phyloP scores from a whole-genome alignment of 2,797 vertebrate genomes.

The Natrix natrix region DNA sequence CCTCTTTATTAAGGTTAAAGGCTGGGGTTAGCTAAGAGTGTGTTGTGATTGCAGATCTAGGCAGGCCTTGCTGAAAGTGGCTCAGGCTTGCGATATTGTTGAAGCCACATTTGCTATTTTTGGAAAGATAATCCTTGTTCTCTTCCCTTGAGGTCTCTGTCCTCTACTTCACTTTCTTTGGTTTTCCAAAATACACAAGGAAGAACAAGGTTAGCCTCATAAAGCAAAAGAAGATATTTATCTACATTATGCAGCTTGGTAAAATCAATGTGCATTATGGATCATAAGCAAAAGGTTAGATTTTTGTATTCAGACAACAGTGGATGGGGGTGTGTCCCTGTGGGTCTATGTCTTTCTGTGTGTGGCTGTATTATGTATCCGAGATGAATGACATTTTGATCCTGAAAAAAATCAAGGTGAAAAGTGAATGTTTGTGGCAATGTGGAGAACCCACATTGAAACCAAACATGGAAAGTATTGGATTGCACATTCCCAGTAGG shows the following conservation, averaged over 20 bases:
- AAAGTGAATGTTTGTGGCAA: background rate
- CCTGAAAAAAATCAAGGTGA: background rate
- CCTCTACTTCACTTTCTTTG: conserved; percentile 50
- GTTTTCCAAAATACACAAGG: conserved; percentile 55
- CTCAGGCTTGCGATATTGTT: conserved; percentile 22
- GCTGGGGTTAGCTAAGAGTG: background rate
- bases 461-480: background rate
- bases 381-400: background rate
- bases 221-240: conserved; percentile 15
- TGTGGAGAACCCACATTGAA: background rate
- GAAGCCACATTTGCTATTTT: conserved; percentile 50
- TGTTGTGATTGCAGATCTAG: background rate
- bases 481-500: background rate
- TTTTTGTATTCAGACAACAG: background rate
- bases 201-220: conserved; percentile 29
- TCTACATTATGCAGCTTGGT: conserved; percentile 39
- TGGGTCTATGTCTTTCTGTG: background rate
- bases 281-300: conserved; percentile 4
- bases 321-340: background rate
- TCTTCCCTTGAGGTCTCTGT: conserved; percentile 16
- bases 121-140: conserved; percentile 43
- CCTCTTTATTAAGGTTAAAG: background rate
- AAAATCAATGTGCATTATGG: conserved; percentile 29
- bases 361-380: background rate
- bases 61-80: background rate